Evolutionary conservation across 2,888 invertebrate genomes (phyloP).

Genomic region (Trissoscelio sp.): DNA sequence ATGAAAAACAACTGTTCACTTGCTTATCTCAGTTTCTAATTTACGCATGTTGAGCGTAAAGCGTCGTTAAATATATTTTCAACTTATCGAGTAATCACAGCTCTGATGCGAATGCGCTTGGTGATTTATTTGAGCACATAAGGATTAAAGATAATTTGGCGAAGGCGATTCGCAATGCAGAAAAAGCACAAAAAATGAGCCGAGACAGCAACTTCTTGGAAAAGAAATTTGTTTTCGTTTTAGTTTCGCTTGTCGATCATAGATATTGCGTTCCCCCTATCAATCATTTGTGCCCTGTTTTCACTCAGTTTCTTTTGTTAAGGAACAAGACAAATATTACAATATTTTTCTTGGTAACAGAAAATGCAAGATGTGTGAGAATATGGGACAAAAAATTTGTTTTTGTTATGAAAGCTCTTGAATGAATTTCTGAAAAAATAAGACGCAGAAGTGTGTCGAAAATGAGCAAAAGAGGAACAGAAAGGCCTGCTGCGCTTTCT

Average conservation of each 20-base stretch:
- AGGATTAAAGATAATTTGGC: conserved; percentile 74
- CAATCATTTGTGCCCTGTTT: neutral
- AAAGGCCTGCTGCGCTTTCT: conserved; percentile 39
- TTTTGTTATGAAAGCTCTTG: conserved; percentile 27
- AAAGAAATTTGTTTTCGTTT: conserved; percentile 75
- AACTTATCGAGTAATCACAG: conserved; percentile 55
- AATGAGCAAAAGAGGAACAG: conserved; percentile 26
- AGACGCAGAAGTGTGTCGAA: conserved; percentile 13
- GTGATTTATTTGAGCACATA: conserved; percentile 55
- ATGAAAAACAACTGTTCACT: conserved; percentile 21
- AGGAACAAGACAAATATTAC: neutral
- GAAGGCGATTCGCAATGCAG: conserved; percentile 74
- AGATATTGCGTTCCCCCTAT: conserved; percentile 71
- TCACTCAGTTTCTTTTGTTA: neutral
- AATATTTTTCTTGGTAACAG: conserved; percentile 42
- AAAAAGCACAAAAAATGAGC: conserved; percentile 39
- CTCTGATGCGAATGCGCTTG: conserved; percentile 31
- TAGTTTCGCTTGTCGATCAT: conserved; percentile 73
- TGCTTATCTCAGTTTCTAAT: conserved; percentile 33
- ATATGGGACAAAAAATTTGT: too few relatives aligned
- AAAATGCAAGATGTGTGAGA: conserved; percentile 16
- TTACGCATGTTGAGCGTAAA: conserved; percentile 23
- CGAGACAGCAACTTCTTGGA: conserved; percentile 75
- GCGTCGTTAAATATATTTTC: conserved; percentile 55
- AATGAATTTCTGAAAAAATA: conserved; percentile 10